Percentiles rank a stretch among this genome's conserved stretches.
Conservation (phyloP, 2,797 vertebrate species). For the Rhabdomys pumilio region DNA sequence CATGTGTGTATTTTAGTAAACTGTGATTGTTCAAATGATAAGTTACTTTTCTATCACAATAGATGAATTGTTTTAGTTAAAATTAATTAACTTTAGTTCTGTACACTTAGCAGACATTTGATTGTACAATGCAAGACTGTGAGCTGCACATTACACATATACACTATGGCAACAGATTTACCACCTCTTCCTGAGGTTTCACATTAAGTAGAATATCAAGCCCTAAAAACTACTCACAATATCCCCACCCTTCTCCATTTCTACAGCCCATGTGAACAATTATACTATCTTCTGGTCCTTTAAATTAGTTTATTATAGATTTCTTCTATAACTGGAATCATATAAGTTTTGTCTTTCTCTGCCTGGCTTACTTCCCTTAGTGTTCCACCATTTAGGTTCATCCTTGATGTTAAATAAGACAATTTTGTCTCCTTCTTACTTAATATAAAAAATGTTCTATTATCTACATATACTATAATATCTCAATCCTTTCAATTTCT, state of each 20-base stretch:
- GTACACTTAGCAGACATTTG: not conserved
- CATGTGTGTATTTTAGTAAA: not conserved
- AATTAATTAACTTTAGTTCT: not conserved
- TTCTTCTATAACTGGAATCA: not conserved
- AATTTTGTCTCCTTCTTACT: not conserved
- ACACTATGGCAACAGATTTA: not conserved
- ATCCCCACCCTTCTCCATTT: not conserved
- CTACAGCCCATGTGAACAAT: not conserved
- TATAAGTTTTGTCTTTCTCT: not conserved
- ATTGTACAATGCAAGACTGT: not conserved
- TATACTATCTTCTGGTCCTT: not conserved
- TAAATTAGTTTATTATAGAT: constrained; percentile 12
- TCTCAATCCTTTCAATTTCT: not conserved
- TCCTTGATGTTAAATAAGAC: not conserved
- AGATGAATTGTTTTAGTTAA: not conserved
- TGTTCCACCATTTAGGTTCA: not conserved
- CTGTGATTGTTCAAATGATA: not conserved
- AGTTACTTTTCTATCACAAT: not conserved
- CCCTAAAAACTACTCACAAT: not conserved
- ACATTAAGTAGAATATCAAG: not conserved
- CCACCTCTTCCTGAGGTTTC: not conserved
- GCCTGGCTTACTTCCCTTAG: not conserved
- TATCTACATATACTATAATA: not conserved
- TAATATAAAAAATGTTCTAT: not conserved
- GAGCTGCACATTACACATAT: not conserved